A percentile compares a stretch with the other conserved stretches of the same genome.
Evolutionary conservation across 2,888 invertebrate species (phyloP).

Genomic region (Xylota segnis): DNA sequence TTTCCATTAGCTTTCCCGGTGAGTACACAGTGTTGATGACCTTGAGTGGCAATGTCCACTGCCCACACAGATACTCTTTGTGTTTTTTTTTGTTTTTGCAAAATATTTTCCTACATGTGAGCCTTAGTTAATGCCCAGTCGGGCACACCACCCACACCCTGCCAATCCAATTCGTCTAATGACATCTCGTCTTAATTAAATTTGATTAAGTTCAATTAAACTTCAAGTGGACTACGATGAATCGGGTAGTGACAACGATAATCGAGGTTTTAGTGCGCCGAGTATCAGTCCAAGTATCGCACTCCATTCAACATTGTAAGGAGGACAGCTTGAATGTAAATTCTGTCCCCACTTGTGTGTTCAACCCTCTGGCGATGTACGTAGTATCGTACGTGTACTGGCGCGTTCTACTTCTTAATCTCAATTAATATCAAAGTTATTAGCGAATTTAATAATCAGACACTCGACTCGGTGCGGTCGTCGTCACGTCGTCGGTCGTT

Average conservation of each 20-base stretch:
- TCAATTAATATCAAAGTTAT: slow-evolving; percentile 54
- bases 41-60: slow-evolving; percentile 55
- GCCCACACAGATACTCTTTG: slow-evolving; percentile 27
- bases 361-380: background rate
- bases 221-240: slow-evolving; percentile 65
- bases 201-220: slow-evolving; percentile 77
- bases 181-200: slow-evolving; percentile 75
- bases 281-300: background rate
- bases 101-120: slow-evolving; percentile 18
- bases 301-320: slow-evolving; percentile 12
- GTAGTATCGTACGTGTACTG: slow-evolving; percentile 3
- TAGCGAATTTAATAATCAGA: slow-evolving; percentile 44
- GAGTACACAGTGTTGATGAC: slow-evolving; percentile 23
- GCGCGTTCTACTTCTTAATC: slow-evolving; percentile 57
- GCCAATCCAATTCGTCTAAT: slow-evolving; percentile 41
- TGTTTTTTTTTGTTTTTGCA: slow-evolving; percentile 8
- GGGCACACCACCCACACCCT: slow-evolving; percentile 20
- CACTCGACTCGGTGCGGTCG: slow-evolving; percentile 2
- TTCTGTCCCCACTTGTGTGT: slow-evolving; percentile 23
- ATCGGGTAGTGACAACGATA: slow-evolving; percentile 42
- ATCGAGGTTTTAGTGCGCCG: slow-evolving; percentile 34
- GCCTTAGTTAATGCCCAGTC: slow-evolving; percentile 46
- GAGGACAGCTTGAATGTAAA: slow-evolving; percentile 55
- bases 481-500: background rate
- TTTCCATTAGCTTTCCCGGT: slow-evolving; percentile 25